Percentiles rank a stretch among this genome's conserved stretches.
Conservation (phyloP, 1,140 invertebrate genomes). For the Cotesia chilonis region DNA sequence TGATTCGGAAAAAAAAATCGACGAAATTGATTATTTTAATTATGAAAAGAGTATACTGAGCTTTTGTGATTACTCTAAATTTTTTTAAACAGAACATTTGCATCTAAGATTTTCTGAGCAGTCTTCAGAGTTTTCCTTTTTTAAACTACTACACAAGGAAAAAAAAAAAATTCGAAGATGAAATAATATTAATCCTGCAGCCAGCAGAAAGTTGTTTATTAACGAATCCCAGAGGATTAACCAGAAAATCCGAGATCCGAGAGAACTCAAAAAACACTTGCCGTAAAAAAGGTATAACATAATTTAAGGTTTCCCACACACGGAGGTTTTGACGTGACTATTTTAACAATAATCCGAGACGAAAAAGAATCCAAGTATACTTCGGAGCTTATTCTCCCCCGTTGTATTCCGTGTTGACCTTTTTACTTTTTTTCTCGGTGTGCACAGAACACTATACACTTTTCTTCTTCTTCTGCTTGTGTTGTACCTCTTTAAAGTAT, state of each 20-base stretch:
- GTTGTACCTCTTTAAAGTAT: conserved; percentile 21
- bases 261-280: background rate
- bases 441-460: background rate
- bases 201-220: no score
- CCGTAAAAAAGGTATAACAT: background rate
- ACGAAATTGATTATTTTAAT: no score
- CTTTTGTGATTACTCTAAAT: no score
- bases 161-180: no score
- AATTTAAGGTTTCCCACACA: background rate
- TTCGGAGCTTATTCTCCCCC: background rate
- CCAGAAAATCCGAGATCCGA: background rate
- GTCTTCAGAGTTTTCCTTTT: no score
- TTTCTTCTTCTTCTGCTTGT: background rate
- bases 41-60: no score
- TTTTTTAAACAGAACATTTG: no score
- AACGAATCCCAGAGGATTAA: background rate
- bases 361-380: background rate
- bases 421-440: background rate
- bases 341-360: background rate
- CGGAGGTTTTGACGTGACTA: conserved; percentile 15
- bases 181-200: no score
- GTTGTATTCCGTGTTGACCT: background rate
- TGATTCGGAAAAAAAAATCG: no score
- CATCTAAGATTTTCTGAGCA: no score
- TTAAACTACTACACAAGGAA: no score